A percentile compares a stretch with the other conserved stretches of the same genome.
Evolutionary conservation across 2,888 invertebrate genomes (phyloP).

Genomic region (Cheilosia vernalis): DNA sequence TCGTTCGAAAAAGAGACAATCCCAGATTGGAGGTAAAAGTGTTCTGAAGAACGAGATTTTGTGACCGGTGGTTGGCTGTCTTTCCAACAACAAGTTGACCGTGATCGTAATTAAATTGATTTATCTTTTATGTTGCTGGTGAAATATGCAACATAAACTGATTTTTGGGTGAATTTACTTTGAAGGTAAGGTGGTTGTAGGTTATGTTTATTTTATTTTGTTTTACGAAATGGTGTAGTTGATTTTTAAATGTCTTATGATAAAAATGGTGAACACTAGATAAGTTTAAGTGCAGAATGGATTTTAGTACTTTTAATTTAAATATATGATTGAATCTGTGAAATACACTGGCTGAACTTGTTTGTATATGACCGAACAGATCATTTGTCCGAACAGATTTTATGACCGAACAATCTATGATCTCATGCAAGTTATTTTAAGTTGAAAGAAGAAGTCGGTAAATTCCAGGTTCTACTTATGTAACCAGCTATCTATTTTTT

Average conservation of each 20-base stretch:
- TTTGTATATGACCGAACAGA: no score
- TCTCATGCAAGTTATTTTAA: no score
- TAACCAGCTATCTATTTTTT: no score
- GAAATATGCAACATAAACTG: constrained; percentile 6
- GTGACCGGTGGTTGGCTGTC: constrained; percentile 23
- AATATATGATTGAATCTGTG: no score
- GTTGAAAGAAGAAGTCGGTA: no score
- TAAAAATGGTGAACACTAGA: no score
- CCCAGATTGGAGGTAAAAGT: constrained; percentile 29
- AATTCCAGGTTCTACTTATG: no score
- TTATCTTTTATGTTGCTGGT: constrained; percentile 8
- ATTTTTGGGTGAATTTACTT: constrained; percentile 16
- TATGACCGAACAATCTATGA: no score
- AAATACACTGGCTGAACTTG: no score
- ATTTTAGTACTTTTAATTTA: no score
- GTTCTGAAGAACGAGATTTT: constrained; percentile 27
- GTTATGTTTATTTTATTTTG: neutral
- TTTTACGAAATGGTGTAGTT: neutral
- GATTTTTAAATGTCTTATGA: neutral
- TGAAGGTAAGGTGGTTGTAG: constrained; percentile 27
- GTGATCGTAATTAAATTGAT: constrained; percentile 75
- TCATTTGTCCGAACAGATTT: no score
- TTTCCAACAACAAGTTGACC: constrained; percentile 78
- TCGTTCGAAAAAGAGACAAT: constrained; percentile 13
- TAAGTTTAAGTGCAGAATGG: no score